Conservation (phyloP, 1,140 invertebrate genomes). For the Araneus ventricosus region DNA sequence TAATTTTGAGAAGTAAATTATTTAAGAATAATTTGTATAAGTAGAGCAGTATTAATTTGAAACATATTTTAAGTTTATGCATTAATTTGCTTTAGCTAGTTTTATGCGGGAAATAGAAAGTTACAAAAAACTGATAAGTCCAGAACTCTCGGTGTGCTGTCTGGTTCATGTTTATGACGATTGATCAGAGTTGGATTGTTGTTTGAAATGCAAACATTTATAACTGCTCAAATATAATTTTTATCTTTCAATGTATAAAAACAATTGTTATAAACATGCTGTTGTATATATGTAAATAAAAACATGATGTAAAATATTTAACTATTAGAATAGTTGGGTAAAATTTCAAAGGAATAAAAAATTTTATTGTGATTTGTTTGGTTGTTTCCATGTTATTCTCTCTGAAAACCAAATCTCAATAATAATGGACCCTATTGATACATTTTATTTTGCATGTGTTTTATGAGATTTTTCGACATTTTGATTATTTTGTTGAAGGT, state of each 20-base stretch:
- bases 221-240: not conserved
- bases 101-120: too few relatives aligned
- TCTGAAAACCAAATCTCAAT: too few relatives aligned
- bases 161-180: not conserved
- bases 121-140: too few relatives aligned
- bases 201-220: not conserved
- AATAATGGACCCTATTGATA: too few relatives aligned
- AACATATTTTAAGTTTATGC: too few relatives aligned
- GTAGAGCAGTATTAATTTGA: too few relatives aligned
- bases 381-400: not conserved
- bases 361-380: not conserved
- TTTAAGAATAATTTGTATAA: too few relatives aligned
- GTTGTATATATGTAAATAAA: conserved; percentile 5
- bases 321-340: not conserved
- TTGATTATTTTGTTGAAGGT: too few relatives aligned
- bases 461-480: too few relatives aligned
- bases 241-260: not conserved
- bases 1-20: too few relatives aligned
- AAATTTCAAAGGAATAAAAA: not conserved
- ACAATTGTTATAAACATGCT: not conserved
- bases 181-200: not conserved
- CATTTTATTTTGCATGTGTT: too few relatives aligned
- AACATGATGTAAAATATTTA: not conserved
- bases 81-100: too few relatives aligned
- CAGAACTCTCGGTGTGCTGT: not conserved